Evolutionary conservation across 2,888 invertebrate genomes (phyloP), one percentile per base, ranked within the genome.

Genomic region (Copidosoma aretas): DNA sequence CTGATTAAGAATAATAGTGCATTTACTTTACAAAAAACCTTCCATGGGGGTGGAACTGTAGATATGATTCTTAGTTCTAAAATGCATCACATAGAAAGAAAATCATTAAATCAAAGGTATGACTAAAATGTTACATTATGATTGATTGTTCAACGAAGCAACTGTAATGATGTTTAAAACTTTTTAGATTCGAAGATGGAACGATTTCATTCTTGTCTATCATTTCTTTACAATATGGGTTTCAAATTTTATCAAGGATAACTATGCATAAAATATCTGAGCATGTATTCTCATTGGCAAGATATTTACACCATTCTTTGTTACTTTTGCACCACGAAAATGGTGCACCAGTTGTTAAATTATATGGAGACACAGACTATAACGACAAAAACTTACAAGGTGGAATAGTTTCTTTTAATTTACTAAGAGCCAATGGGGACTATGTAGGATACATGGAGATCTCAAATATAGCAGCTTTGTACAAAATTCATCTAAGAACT

Each of bases 21-120:
- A 49, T 70, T 85, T 77, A 84, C 89, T 12, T 84, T 95, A 72
- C 85, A 87, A 68, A 91, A 92, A 79, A 85, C 82, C 64, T 97
- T 94, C 83, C 97, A 94, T 86, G 97, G 97, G 22, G 98, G 98
- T 51, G 98, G 98, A 12, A 96, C 97, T 1, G 94, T 98, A 14
- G 89, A 93, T 78, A 90, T 96, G 79, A 90, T 93, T 15, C 86
- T 95, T 75, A 91, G 92, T 68, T 87, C 87, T 52, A 87, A 89
- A 81, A 87, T 90, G 80, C 90, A 89, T 77, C 92, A 94, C 84
- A 87, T 91, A 19, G 90, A 91, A 79, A 88, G 93, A 68, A 82
- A 86, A 66, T 82, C 83, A 53, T 84, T 95, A 54, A 87, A 89
- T 79, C 92, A 95, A 82, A 91, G 91, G 94, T 93, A 85, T 81